Conservation (phyloP, 2,113 vertebrate genomes). For the Oreotragus oreotragus region DNA sequence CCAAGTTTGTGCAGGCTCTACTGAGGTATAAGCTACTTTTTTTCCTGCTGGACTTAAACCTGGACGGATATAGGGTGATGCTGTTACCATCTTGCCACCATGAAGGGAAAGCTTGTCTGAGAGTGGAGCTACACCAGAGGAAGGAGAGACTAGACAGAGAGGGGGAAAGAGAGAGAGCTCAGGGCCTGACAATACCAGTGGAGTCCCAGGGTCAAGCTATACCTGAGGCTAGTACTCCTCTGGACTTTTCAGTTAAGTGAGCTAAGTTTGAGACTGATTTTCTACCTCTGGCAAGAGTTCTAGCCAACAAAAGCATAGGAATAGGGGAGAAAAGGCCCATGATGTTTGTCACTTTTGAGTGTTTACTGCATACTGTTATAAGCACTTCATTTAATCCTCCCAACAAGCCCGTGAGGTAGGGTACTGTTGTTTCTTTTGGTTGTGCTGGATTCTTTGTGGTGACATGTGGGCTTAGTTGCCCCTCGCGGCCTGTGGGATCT, state of each 20-base stretch:
- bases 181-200: background rate
- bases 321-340: background rate
- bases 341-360: background rate
- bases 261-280: background rate
- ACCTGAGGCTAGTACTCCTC: background rate
- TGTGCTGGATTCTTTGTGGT: fast-evolving
- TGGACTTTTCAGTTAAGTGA: background rate
- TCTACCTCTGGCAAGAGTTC: background rate
- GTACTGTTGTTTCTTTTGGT: background rate
- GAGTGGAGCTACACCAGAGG: background rate
- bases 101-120: background rate
- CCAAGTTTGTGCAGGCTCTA: background rate
- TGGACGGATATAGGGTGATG: background rate
- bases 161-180: too few species aligned
- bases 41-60: background rate
- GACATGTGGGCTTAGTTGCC: background rate
- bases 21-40: background rate
- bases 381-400: background rate
- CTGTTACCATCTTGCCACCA: background rate
- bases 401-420: background rate
- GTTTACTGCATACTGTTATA: background rate
- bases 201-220: background rate
- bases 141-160: background rate
- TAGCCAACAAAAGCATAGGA: background rate
- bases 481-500: background rate